phyloP scores from a whole-genome alignment of 2,797 vertebrate species.

The Miichthys miiuy region DNA sequence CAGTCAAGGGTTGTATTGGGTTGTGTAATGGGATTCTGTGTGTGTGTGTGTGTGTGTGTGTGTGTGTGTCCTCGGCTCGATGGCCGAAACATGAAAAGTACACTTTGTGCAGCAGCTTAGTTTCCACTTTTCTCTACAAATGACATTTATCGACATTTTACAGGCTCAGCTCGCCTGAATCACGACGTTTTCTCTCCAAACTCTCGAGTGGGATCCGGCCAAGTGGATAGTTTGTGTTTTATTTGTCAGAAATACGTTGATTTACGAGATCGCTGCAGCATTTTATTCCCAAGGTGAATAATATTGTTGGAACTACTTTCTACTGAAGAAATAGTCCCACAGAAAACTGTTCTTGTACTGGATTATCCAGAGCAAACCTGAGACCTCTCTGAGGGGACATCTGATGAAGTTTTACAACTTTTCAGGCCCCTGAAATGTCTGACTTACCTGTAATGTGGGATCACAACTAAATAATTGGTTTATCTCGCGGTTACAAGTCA shows the following conservation, averaged over 20 bases:
- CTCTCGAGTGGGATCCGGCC: no score
- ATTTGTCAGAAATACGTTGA: not conserved
- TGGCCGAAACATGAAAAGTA: not conserved
- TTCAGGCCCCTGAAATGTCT: not conserved
- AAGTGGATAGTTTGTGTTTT: not conserved
- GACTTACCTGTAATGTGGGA: no score
- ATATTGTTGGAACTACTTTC: not conserved
- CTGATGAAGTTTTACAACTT: not conserved
- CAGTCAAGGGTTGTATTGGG: slow-evolving; percentile 21
- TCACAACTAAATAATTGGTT: not conserved
- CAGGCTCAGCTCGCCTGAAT: not conserved
- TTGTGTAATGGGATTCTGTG: slow-evolving; percentile 37
- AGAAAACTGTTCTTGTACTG: not conserved
- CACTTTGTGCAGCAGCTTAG: not conserved
- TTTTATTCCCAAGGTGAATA: no score
- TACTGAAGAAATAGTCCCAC: not conserved
- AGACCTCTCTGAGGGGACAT: not conserved
- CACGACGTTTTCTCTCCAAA: not conserved
- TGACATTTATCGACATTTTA: not conserved
- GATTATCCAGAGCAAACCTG: not conserved
- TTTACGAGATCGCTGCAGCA: no score
- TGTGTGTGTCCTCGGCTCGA: slow-evolving; percentile 16
- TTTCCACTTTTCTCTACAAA: slow-evolving; percentile 1
- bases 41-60: slow-evolving; percentile 35
- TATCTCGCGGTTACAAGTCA: not conserved